These are phyloP conservation scores for Metopia argyrocephala DNA, from an alignment of 2,888 invertebrate species.

Conservation along the genomic window DNA sequence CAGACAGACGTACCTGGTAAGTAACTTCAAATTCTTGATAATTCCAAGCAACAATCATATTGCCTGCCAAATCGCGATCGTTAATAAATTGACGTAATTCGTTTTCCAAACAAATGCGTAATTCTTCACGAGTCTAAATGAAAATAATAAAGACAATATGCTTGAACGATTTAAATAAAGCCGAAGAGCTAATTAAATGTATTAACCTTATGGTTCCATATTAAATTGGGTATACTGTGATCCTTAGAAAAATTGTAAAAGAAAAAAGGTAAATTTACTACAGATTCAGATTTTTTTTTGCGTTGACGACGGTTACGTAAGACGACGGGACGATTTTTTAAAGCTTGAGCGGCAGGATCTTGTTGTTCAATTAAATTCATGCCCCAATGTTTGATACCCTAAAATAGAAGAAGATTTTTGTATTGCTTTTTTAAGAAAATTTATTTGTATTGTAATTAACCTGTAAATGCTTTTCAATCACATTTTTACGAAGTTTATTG, in stretches of 20 bases:
- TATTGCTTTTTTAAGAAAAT: neutral
- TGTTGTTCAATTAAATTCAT: slow-evolving; percentile 78
- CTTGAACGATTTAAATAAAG: neutral
- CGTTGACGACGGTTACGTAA: slow-evolving; percentile 89
- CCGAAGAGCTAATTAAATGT: neutral
- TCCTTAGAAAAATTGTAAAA: slow-evolving; percentile 96
- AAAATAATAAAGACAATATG: slow-evolving; percentile 6
- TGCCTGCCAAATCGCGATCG: slow-evolving; percentile 92
- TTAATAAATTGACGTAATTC: slow-evolving; percentile 93
- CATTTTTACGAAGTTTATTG: slow-evolving; percentile 83
- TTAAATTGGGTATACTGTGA: slow-evolving; percentile 96
- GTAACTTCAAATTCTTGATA: slow-evolving; percentile 97
- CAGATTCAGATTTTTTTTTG: slow-evolving; percentile 75
- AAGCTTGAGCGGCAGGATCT: slow-evolving; percentile 75
- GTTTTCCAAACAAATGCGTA: slow-evolving; percentile 93
- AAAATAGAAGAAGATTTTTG: slow-evolving; percentile 1
- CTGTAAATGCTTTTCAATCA: slow-evolving; percentile 91
- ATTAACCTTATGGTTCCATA: slow-evolving; percentile 97
- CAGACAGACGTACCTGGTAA: slow-evolving; percentile 83
- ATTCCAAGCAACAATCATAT: slow-evolving; percentile 95
- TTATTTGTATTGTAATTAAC: slow-evolving; percentile 74
- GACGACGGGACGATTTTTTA: slow-evolving; percentile 89
- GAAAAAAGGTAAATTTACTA: slow-evolving; percentile 85
- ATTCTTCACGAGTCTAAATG: slow-evolving; percentile 92
- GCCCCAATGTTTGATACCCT: slow-evolving; percentile 84